Base-by-base conservation (phyloP, 2,888 invertebrate species). In the Idaea straminata region DNA sequence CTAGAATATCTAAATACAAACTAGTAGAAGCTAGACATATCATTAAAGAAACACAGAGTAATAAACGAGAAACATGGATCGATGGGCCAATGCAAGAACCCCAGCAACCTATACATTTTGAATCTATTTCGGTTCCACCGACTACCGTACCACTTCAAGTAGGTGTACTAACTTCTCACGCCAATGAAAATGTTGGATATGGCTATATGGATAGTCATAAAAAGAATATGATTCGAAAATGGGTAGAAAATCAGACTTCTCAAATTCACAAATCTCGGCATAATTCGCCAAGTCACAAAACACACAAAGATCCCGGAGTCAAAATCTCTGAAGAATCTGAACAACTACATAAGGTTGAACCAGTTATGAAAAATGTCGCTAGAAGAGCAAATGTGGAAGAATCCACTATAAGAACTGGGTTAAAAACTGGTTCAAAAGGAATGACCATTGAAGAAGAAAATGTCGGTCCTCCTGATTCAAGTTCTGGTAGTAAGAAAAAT, bases 121-220 rank as follows among this genome's bases (percentile, higher is more conserved):
- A 92, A 68, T 76, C 86, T 35, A 74, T 83, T 34, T 97, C 98
- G 10, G 95, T 96, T 86, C 96, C 95, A 74, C 82, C 90, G 65
- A 94, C 85, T 75, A 76, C 84, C 61, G 67, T 88, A 62, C 87
- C 89, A 58, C 81, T 91, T 61, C 92, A 91, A 81, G 79, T 91
- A 61, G 89, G 92, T 62, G 76, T 92, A 16, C 85, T 94, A 62
- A 86, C 88, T 63, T 83, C 89, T 36, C 90, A 93, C 65, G 92
- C 88, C 35, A 91, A 86, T 72, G 94, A 94, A 74, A 92, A 87
- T 61, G 77, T 93, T 64, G 95, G 96, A 0, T 98, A 98, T 81
- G 97, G 98, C 0, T 98, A 97, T 79, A 98, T 98, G 98, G 98
- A 98, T 79, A 96, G 95, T 76, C 97, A 97, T 78, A 98, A 98